A percentile compares a stretch with the other conserved stretches of the same genome.
Conservation (phyloP, 2,113 vertebrate species). For the Campylorhamphus procurvoides region DNA sequence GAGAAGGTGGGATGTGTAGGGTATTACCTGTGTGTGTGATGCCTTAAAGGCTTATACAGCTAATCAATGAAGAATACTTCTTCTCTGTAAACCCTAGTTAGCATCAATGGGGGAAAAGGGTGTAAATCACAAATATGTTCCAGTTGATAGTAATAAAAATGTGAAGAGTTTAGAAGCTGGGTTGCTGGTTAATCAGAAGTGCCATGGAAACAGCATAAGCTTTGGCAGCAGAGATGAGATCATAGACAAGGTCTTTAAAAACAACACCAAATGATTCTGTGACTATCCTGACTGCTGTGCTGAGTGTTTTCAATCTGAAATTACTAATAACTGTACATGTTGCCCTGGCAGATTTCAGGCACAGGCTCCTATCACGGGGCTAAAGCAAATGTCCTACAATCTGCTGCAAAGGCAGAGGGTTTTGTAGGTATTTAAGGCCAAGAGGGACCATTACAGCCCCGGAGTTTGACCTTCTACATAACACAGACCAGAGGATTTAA, state of each 20-base stretch:
- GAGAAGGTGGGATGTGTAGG: background rate
- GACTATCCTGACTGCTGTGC: slow-evolving; percentile 34
- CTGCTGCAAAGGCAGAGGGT: background rate
- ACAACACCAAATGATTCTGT: background rate
- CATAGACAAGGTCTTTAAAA: slow-evolving; percentile 1
- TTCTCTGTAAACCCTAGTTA: background rate
- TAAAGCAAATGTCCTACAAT: background rate
- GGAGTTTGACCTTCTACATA: background rate
- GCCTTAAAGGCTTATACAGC: background rate
- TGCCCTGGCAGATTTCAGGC: background rate
- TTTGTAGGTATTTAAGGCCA: background rate
- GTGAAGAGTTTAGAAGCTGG: background rate
- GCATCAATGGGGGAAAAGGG: background rate
- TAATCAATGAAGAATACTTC: background rate
- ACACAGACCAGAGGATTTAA: slow-evolving; percentile 16
- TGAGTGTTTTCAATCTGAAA: slow-evolving; percentile 45
- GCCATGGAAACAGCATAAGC: slow-evolving; percentile 18
- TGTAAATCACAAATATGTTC: background rate
- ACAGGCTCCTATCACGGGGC: background rate
- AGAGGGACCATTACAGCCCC: background rate
- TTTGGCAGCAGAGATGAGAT: background rate
- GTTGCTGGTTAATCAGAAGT: background rate
- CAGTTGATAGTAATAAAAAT: background rate
- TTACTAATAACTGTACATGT: background rate
- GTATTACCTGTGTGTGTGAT: background rate